phyloP scores from a whole-genome alignment of 2,113 vertebrate species.

The Struthio camelus region DNA sequence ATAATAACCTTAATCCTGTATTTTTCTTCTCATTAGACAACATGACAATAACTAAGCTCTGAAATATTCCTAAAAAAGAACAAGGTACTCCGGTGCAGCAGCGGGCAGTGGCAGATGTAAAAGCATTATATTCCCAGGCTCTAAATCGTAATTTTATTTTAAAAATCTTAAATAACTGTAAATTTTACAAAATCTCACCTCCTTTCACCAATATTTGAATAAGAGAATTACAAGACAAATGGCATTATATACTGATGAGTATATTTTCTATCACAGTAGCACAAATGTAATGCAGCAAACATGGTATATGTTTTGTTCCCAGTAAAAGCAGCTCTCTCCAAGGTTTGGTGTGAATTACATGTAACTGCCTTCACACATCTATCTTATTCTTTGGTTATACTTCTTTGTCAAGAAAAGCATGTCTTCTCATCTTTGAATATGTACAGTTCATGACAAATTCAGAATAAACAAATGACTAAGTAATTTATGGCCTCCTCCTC shows the following conservation, averaged over 20 bases:
- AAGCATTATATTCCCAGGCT: neutral
- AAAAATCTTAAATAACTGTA: too few relatives aligned
- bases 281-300: neutral
- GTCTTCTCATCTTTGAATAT: neutral
- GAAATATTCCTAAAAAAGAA: neutral
- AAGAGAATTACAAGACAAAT: neutral
- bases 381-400: neutral
- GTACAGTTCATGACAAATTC: neutral
- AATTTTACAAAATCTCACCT: neutral
- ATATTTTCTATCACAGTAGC: neutral
- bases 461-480: neutral
- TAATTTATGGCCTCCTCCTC: neutral
- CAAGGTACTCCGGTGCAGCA: neutral
- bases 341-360: neutral
- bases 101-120: neutral
- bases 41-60: neutral
- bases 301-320: neutral
- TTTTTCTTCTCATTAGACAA: neutral
- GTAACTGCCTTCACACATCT: neutral
- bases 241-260: neutral
- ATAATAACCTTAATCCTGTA: neutral
- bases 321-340: neutral
- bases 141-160: neutral
- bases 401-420: neutral
- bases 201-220: neutral